Evolutionary conservation across 2,113 vertebrate genomes (phyloP), one percentile per base, ranked within the genome.

Genomic region (Zosterops borbonicus): DNA sequence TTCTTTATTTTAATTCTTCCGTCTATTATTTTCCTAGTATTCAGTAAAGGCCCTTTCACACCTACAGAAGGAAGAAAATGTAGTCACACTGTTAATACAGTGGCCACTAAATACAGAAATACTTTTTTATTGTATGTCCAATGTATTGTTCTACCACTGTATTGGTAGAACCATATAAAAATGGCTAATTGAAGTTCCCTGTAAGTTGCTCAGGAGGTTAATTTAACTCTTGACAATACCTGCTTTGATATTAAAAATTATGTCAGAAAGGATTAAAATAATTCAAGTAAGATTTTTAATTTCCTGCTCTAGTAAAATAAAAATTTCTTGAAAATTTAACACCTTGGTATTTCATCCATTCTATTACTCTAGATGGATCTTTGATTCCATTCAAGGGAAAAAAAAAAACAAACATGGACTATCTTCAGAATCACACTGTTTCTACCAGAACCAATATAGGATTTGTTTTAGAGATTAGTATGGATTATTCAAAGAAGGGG

Each of bases 1-100:
- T 93, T 95, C 46, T 92, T 95, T 95, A 79, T 90, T 96, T 96
- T 96, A 95, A 92, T 92, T 81, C 76, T 92, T 96, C 64, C 52
- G 89, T 90, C 77, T 97, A 84, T 96, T 96, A 65, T 95, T 96
- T 94, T 94, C 35, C 25, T 95, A 37, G 50, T 64, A 83, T 56
- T 89, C 44, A 79, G 37, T 90, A 92, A 91, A 44, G 53, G 74
- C 65, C 28, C 69, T 55, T 93, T 96, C 78, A 85, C n/a, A 89
- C 56, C n/a, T 89, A 64, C 85, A 91, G 68, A 59, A 95, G 73
- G 50, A 92, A 82, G 56, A 84, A 96, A 91, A 78, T 90, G 77
- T 82, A 63, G 64, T 83, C 53, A 35, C 3, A 28, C 37, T 83
- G 79, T 92, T n/a, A 22, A 52, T 69, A 64, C 12, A 92, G 53